Evolutionary conservation across 2,113 vertebrate species (phyloP).

Genomic region (Nothoprocta perdicaria): DNA sequence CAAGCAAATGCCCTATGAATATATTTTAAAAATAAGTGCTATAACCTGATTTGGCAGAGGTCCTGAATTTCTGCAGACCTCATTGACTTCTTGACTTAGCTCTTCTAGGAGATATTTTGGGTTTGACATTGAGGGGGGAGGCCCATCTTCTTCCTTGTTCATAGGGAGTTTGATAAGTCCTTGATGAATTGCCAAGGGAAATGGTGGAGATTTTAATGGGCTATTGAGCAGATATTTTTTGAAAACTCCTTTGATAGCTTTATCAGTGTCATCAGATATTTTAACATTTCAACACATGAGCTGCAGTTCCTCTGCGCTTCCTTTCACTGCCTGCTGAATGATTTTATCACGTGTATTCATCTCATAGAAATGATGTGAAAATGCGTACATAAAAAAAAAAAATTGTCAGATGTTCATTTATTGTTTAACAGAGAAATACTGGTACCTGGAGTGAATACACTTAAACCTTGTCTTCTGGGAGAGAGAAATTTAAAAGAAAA

Average conservation of each 20-base stretch:
- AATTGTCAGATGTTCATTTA: background rate
- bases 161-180: background rate
- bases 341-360: slow-evolving; percentile 2
- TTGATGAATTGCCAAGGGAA: background rate
- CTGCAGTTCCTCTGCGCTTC: background rate
- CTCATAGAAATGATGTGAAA: slow-evolving; percentile 12
- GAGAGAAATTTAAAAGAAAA: slow-evolving; percentile 24
- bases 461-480: background rate
- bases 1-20: background rate
- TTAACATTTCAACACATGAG: background rate
- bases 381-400: background rate
- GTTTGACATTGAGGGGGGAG: background rate
- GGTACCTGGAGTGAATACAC: slow-evolving; percentile 30
- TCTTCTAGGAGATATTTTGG: background rate
- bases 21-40: slow-evolving; percentile 2
- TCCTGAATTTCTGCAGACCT: background rate
- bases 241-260: background rate
- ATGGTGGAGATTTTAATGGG: background rate
- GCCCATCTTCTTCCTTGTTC: background rate
- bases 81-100: background rate
- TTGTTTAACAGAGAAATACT: background rate
- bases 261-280: background rate
- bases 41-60: background rate
- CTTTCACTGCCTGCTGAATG: background rate
- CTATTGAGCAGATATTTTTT: background rate